A percentile compares a stretch with the other conserved stretches of the same genome.
These are phyloP conservation scores for Coelogynopora nodosa DNA, from an alignment of 2,888 invertebrate genomes.

Conservation along the genomic window DNA sequence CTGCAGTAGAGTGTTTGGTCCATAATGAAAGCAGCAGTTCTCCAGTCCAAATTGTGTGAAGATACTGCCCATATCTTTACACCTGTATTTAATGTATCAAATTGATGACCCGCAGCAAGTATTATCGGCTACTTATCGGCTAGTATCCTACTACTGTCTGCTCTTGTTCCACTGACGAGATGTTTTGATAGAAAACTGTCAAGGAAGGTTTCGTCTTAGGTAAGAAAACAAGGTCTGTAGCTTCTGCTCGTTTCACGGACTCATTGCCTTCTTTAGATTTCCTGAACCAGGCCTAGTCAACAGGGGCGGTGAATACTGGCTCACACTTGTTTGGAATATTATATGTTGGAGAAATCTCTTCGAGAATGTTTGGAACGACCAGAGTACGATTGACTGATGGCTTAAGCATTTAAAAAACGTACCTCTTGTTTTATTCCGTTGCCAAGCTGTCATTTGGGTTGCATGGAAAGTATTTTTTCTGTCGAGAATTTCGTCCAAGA, in stretches of 20 bases:
- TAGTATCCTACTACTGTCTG: not conserved
- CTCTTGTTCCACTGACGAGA: not conserved
- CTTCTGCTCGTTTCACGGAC: too few species aligned
- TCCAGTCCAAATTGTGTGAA: too few species aligned
- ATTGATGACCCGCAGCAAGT: not conserved
- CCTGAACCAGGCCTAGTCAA: not conserved
- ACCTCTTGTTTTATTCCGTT: not conserved
- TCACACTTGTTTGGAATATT: not conserved
- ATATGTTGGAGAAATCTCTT: too few species aligned
- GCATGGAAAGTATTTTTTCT: not conserved
- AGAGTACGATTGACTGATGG: not conserved
- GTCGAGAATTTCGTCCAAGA: not conserved
- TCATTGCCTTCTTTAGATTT: not conserved
- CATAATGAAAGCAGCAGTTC: not conserved
- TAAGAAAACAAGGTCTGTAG: not conserved
- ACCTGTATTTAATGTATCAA: not conserved
- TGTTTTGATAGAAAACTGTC: not conserved
- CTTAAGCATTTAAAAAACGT: not conserved
- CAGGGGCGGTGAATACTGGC: not conserved
- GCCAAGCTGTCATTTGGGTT: not conserved
- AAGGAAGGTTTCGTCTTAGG: not conserved
- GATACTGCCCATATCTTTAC: not conserved
- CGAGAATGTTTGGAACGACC: too few species aligned
- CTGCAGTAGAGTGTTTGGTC: not conserved
- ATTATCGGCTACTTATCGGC: too few species aligned